Evolutionary conservation across 2,888 invertebrate species (phyloP), one percentile per base, ranked within the genome.

Genomic region (Drosophila borealis): DNA sequence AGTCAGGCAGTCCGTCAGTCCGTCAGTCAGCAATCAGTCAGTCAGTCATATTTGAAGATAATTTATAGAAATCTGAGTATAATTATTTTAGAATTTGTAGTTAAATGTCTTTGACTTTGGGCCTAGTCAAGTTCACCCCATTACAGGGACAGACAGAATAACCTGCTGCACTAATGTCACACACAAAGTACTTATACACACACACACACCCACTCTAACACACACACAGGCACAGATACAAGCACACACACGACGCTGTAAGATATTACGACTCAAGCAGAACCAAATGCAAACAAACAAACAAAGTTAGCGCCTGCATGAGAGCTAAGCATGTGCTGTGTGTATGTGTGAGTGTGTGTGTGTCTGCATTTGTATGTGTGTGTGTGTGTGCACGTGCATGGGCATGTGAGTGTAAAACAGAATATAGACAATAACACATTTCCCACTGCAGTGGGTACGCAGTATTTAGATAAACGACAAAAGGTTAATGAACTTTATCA

Each of bases 391-490:
- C 54, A 37, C 53, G 54, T 51, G 33, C 37, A 34, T 61, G 41
- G 55, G 57, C 68, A 60, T 70, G 70, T 67, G 54, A 51, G 66
- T 69, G 67, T 71, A 64, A 71, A 70, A 74, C 77, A 85, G 80
- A 81, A 85, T 81, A 84, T 81, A 79, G 83, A 84, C 83, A 84
- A 88, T 84, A 88, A 84, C 80, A 88, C 88, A 82, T 78, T 85
- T 85, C 64, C 74, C 71, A 74, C 78, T 71, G 80, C 77, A 70
- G 71, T 54, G 53, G 56, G 60, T 70, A 70, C 74, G 74, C 76
- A 75, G 70, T 66, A 78, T 82, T 85, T 80, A 85, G 81, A 83
- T 86, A 83, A 86, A 83, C 81, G 83, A 78, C 76, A 78, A 85
- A 82, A 85, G 83, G 83, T 84, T 80, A 88, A 84, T 85, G 83